phyloP scores from a whole-genome alignment of 2,113 vertebrate genomes.

The Spea multiplicata region DNA sequence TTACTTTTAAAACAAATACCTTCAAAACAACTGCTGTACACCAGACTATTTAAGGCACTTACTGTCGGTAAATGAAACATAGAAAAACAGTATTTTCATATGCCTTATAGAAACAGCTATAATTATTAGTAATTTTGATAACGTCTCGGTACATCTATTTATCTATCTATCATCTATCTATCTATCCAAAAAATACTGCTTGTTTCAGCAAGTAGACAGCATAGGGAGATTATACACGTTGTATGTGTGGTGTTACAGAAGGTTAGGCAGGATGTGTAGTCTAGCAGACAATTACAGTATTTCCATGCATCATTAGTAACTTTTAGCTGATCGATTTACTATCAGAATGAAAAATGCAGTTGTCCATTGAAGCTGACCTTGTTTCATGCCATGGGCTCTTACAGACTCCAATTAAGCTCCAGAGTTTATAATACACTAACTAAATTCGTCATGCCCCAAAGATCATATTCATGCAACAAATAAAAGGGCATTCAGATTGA shows the following conservation, averaged over 20 bases:
- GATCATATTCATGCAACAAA: background rate
- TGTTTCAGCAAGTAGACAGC: too few species aligned
- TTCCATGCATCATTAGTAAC: background rate
- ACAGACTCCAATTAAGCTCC: slow-evolving; percentile 13
- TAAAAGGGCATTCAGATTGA: background rate
- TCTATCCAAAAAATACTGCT: too few species aligned
- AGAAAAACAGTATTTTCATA: too few species aligned
- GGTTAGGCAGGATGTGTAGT: background rate
- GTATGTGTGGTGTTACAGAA: background rate
- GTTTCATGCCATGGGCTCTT: slow-evolving; percentile 12
- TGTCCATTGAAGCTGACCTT: slow-evolving; percentile 18
- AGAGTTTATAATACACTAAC: background rate
- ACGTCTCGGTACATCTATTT: too few species aligned
- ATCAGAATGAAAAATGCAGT: slow-evolving; percentile 25
- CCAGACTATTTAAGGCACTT: too few species aligned
- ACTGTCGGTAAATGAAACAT: too few species aligned
- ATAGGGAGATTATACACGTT: background rate
- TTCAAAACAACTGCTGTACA: too few species aligned
- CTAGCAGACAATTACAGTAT: slow-evolving; percentile 10
- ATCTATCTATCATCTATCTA: too few species aligned
- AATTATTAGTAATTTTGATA: too few species aligned
- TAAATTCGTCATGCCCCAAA: background rate
- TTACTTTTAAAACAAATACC: too few species aligned
- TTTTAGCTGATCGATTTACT: slow-evolving; percentile 30
- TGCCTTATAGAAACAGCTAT: too few species aligned